Evolutionary conservation across 2,113 vertebrate species (phyloP).

Genomic region (Chamaea fasciata): DNA sequence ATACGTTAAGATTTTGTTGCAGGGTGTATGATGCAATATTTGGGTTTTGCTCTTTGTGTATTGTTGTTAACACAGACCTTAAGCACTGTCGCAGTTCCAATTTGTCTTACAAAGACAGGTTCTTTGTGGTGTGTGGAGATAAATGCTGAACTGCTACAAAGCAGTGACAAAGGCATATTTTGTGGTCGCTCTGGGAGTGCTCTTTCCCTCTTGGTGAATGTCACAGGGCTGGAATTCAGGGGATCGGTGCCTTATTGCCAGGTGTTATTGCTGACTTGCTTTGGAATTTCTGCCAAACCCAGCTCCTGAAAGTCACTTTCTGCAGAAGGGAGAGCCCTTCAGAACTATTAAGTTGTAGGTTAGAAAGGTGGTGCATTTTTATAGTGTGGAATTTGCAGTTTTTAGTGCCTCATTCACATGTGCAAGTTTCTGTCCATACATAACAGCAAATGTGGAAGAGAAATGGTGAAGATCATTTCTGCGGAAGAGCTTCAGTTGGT

Average conservation of each 20-base stretch:
- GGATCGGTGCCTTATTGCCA: neutral
- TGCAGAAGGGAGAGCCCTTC: neutral
- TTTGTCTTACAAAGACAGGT: neutral
- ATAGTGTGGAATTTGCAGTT: neutral
- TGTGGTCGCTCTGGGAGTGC: neutral
- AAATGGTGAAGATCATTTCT: neutral
- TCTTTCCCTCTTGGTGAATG: neutral
- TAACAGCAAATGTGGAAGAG: neutral
- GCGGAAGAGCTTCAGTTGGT: neutral
- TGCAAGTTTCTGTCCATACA: fast-evolving
- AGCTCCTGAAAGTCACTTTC: neutral
- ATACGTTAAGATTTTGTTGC: neutral
- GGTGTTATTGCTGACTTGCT: neutral
- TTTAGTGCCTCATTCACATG: neutral
- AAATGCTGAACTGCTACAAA: neutral
- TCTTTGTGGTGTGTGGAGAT: neutral
- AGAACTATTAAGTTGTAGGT: neutral
- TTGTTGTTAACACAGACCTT: neutral
- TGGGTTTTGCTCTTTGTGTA: neutral
- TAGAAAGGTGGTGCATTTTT: neutral
- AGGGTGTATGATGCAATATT: neutral
- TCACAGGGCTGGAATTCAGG: neutral
- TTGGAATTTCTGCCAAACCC: neutral
- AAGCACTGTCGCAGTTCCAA: neutral
- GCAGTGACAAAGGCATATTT: neutral